Evolutionary conservation across 2,888 invertebrate species (phyloP), one percentile per base, ranked within the genome.

Genomic region (Heliconius ethilla): DNA sequence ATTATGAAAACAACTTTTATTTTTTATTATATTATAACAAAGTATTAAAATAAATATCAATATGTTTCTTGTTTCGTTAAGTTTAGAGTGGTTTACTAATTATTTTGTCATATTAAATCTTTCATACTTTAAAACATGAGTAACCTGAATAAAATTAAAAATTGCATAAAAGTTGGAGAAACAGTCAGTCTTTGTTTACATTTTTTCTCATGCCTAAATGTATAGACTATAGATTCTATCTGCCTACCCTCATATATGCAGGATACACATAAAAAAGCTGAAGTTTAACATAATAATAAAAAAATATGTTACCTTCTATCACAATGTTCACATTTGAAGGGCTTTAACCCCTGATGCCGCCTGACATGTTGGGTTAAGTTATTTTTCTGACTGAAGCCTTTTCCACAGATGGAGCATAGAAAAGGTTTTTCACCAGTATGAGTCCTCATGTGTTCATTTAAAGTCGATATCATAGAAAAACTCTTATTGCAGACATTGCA

Each of bases 371-470:
- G 96, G 0, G 92, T 93, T 29, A 96, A 85, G 83, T 96, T 96
- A 0, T 95, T 95, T 83, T 95, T 96, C 85, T 96, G 96, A 70
- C 95, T 95, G 77, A 96, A 96, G 0, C 95, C 95, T 75, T 94
- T 92, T 0, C 95, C 95, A 69, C 96, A 96, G 0, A 95, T 91
- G 0, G 95, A 94, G 81, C 95, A 95, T 0, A 95, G 85, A 79
- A 93, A 96, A 0, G 96, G 96, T 55, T 95, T 95, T 83, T 96
- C 96, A 0, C 96, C 96, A 0, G 95, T 95, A 79, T 96, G 96
- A 0, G 88, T 92, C 85, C 96, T 87, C 83, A 95, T 87, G 83
- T 96, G 96, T 81, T 96, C 96, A 51, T 93, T 95, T 65, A 96
- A 84, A 0, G 96, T 95, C 1, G 95, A 95, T 22, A 94, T 81